Percentiles rank a stretch among this genome's conserved stretches.
These are phyloP conservation scores for Oscheius sp. DNA, from an alignment of 2,888 invertebrate species.

Conservation along the genomic window DNA sequence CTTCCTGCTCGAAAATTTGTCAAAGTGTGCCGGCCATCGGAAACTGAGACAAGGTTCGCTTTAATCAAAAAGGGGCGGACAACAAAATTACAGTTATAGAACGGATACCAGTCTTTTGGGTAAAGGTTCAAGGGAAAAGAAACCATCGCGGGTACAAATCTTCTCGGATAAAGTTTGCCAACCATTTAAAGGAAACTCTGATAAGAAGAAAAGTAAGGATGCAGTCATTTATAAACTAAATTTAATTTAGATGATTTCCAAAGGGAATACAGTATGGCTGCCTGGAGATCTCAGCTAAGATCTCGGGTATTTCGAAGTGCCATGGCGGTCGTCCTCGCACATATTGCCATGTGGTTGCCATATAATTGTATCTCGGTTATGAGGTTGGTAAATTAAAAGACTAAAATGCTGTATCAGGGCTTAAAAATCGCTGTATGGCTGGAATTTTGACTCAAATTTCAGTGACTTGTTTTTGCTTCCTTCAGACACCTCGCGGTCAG, in stretches of 20 bases:
- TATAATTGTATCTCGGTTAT: slow-evolving; percentile 63
- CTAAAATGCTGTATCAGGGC: too few species aligned
- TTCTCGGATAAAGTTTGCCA: not conserved
- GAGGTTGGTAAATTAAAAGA: too few species aligned
- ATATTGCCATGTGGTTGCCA: slow-evolving; percentile 67
- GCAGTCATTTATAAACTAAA: too few species aligned
- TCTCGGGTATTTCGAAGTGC: slow-evolving; percentile 65
- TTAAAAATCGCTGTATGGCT: too few species aligned
- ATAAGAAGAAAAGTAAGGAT: slow-evolving; percentile 7
- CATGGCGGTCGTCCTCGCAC: slow-evolving; percentile 60
- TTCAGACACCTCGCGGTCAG: too few species aligned
- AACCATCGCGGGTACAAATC: slow-evolving; percentile 1
- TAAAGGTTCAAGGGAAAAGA: not conserved
- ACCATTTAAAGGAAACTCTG: not conserved
- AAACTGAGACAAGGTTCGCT: slow-evolving; percentile 16
- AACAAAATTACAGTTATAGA: not conserved
- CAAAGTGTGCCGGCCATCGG: not conserved
- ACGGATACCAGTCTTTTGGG: slow-evolving; percentile 21
- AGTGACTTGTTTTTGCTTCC: too few species aligned
- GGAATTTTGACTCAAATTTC: too few species aligned
- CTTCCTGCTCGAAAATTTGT: slow-evolving; percentile 7
- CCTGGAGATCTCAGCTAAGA: slow-evolving; percentile 49
- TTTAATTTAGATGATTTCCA: slow-evolving; percentile 3
- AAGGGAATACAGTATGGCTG: slow-evolving; percentile 17
- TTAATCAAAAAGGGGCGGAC: not conserved